Conservation (phyloP, 2,888 invertebrate species). For the Morpho achilles region DNA sequence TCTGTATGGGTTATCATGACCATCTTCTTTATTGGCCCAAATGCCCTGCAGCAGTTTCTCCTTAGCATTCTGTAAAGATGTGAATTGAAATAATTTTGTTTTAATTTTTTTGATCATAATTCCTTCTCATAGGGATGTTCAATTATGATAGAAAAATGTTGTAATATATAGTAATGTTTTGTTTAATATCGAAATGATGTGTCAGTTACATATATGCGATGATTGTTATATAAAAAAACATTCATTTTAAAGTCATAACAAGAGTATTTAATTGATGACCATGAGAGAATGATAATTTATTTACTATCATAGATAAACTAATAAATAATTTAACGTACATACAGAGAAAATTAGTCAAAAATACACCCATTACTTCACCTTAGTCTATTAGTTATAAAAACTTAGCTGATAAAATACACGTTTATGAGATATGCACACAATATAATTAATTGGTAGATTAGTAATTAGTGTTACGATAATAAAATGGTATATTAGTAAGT, state of each 20-base stretch:
- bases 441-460: constrained; percentile 20
- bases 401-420: constrained; percentile 23
- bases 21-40: constrained; percentile 74
- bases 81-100: too few species aligned
- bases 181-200: constrained; percentile 15
- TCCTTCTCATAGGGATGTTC: neutral
- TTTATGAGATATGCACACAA: constrained; percentile 30
- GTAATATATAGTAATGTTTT: neutral
- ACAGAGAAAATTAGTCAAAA: constrained; percentile 52
- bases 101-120: too few species aligned
- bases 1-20: constrained; percentile 85
- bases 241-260: neutral
- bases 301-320: too few species aligned
- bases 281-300: too few species aligned
- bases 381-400: constrained; percentile 25
- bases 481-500: constrained; percentile 20
- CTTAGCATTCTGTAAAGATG: constrained; percentile 67
- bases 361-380: constrained; percentile 67
- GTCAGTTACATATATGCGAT: constrained; percentile 20
- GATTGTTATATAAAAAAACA: constrained; percentile 10
- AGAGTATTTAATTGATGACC: too few species aligned
- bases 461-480: constrained; percentile 17
- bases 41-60: constrained; percentile 73
- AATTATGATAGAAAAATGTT: neutral
- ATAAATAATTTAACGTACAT: neutral